Percentiles rank a stretch among this genome's conserved stretches.
Evolutionary conservation across 2,113 vertebrate genomes (phyloP).

Genomic region (Tragelaphus strepsiceros): DNA sequence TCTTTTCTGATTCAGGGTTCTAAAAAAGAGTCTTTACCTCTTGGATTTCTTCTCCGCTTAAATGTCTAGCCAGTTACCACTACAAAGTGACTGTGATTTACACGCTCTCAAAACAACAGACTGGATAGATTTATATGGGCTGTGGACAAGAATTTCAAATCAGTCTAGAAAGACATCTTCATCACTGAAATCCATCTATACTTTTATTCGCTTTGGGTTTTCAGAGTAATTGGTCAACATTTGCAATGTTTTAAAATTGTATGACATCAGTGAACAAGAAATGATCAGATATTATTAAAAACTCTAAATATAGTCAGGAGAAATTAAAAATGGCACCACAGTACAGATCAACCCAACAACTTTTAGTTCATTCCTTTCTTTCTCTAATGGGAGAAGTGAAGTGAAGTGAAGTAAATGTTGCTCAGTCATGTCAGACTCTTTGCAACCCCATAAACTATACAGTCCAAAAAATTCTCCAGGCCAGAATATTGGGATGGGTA

Average conservation of each 20-base stretch:
- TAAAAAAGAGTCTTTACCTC: background rate
- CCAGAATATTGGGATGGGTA: background rate
- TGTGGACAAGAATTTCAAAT: background rate
- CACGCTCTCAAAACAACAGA: background rate
- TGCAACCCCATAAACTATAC: background rate
- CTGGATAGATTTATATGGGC: background rate
- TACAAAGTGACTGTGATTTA: background rate
- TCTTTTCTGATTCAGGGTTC: background rate
- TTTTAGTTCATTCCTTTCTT: background rate
- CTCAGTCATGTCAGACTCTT: background rate
- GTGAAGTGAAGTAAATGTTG: background rate
- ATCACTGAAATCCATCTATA: conserved; percentile 14
- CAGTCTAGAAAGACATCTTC: background rate
- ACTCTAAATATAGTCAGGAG: background rate
- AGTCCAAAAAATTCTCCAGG: background rate
- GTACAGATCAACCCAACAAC: conserved; percentile 8
- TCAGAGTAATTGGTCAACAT: background rate
- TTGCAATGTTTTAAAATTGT: conserved; percentile 6
- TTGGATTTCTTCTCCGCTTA: background rate
- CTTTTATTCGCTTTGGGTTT: background rate
- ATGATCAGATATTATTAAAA: background rate
- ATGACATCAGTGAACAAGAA: background rate
- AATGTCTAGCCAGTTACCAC: background rate
- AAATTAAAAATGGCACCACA: background rate
- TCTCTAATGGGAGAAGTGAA: conserved; percentile 24